Percentiles rank a stretch among this genome's conserved stretches.
phyloP scores from a whole-genome alignment of 1,140 invertebrate species.

The Mizuhopecten yessoensis region DNA sequence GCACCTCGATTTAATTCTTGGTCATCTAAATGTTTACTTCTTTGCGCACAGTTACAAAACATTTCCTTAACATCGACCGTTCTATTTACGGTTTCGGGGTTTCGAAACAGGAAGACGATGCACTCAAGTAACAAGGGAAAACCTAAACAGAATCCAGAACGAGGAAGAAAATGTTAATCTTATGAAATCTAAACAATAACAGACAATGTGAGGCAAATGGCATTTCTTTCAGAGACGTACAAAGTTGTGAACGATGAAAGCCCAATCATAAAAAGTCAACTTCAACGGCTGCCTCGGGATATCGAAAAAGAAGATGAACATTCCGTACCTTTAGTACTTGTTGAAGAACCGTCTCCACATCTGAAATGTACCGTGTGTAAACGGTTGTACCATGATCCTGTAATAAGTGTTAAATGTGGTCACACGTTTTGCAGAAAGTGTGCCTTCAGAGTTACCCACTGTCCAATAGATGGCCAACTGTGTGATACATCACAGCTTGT shows the following conservation, averaged over 20 bases:
- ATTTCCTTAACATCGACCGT: background rate
- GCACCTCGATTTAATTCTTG: background rate
- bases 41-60: background rate
- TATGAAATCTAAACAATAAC: background rate
- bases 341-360: constrained; percentile 67
- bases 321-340: constrained; percentile 62
- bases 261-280: background rate
- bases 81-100: too few species aligned
- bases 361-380: constrained; percentile 73
- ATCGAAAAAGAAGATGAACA: background rate
- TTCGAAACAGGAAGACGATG: background rate
- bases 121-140: background rate
- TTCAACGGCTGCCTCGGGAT: background rate
- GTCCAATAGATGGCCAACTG: constrained; percentile 69
- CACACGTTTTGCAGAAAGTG: constrained; percentile 78
- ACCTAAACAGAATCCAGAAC: background rate
- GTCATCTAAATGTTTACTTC: background rate
- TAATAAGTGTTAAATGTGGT: constrained; percentile 76
- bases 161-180: background rate
- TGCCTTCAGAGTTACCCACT: constrained; percentile 58
- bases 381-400: constrained; percentile 72
- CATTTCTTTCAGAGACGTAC: constrained; percentile 16
- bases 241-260: background rate
- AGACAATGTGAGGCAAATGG: background rate
- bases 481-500: constrained; percentile 73